A percentile compares a stretch with the other conserved stretches of the same genome.
phyloP scores from a whole-genome alignment of 2,888 invertebrate genomes.

The Leptopterna dolabrata region DNA sequence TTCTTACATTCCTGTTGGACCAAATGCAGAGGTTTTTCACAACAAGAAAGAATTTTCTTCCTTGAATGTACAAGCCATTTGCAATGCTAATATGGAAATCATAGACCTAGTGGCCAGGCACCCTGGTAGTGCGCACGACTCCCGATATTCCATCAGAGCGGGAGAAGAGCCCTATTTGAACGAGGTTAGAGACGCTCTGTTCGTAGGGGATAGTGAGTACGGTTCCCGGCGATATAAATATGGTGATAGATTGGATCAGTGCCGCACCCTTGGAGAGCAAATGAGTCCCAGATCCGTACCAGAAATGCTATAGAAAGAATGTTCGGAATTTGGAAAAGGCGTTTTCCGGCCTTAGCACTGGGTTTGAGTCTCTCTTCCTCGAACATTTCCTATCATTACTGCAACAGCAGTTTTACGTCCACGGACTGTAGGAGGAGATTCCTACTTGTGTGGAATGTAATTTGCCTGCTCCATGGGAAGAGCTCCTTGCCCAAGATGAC shows the following conservation, averaged over 20 bases:
- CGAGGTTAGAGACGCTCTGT: constrained; percentile 8
- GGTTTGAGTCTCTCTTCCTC: no score
- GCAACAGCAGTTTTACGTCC: no score
- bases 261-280: constrained; percentile 62
- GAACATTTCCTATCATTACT: no score
- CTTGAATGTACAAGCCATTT: constrained; percentile 24
- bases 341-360: no score
- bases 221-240: neutral
- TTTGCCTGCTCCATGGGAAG: no score
- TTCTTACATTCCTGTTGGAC: no score
- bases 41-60: constrained; percentile 13
- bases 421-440: no score
- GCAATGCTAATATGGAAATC: constrained; percentile 12
- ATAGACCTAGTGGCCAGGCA: constrained; percentile 53
- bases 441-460: no score
- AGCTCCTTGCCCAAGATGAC: no score
- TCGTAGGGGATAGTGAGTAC: constrained; percentile 61
- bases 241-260: constrained; percentile 62
- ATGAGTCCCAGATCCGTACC: constrained; percentile 64
- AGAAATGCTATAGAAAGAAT: constrained; percentile 64
- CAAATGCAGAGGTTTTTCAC: neutral
- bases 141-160: constrained; percentile 49
- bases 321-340: constrained; percentile 62
- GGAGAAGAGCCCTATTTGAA: constrained; percentile 46
- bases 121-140: constrained; percentile 52